Conservation (phyloP, 2,888 invertebrate species). For the Drepanosiphum platanoidis region DNA sequence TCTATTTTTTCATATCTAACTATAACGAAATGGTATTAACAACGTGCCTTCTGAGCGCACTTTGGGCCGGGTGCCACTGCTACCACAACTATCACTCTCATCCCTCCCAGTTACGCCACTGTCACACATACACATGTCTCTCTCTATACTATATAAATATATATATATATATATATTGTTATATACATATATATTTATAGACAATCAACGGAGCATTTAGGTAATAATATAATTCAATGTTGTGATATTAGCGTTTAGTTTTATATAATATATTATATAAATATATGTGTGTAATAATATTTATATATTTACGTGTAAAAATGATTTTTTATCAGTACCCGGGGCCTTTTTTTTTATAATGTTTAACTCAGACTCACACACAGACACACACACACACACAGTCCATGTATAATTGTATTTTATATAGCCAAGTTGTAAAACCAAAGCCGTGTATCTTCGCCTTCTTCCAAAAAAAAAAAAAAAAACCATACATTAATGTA, state of each 20-base stretch:
- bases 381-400: background rate
- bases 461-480: background rate
- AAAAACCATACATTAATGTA: too few species aligned
- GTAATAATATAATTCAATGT: conserved; percentile 30
- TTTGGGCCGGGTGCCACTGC: too few species aligned
- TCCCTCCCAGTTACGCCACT: too few species aligned
- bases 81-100: too few species aligned
- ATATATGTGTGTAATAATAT: conserved; percentile 15
- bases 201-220: conserved; percentile 58
- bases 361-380: too few species aligned
- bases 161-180: background rate
- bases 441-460: background rate
- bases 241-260: conserved; percentile 60
- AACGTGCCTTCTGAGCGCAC: too few species aligned
- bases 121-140: background rate
- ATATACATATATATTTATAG: conserved; percentile 28
- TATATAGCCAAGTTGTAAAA: background rate
- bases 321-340: conserved; percentile 33
- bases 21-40: too few species aligned
- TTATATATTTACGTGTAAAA: conserved; percentile 13
- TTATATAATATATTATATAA: conserved; percentile 14
- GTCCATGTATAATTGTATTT: background rate
- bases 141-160: background rate
- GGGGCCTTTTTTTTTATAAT: conserved; percentile 15
- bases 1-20: too few species aligned